These are phyloP conservation scores for Brenthis hecate DNA, from an alignment of 2,888 invertebrate genomes.

Conservation along the genomic window DNA sequence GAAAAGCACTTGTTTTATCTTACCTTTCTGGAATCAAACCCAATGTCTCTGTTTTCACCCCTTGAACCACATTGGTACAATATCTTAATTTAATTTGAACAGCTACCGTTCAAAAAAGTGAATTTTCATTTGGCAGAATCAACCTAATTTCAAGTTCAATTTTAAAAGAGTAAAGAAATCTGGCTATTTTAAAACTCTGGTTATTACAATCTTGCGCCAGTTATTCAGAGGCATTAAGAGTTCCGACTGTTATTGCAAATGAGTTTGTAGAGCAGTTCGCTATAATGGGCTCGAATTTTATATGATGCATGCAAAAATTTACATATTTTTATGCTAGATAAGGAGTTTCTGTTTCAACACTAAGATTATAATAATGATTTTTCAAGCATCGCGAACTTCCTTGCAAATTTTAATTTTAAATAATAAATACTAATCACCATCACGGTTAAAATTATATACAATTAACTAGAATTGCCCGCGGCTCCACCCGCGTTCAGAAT, in stretches of 20 bases:
- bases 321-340: constrained; percentile 13
- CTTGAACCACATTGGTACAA: not conserved
- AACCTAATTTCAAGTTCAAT: constrained; percentile 18
- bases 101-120: not conserved
- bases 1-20: no score
- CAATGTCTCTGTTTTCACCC: no score
- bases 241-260: constrained; percentile 39
- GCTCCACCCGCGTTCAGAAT: no score
- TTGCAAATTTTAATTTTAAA: no score
- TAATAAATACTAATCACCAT: no score
- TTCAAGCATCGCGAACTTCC: no score
- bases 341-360: no score
- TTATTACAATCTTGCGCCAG: constrained; percentile 26
- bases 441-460: no score
- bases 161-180: constrained; percentile 23
- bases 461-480: no score
- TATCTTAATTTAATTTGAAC: not conserved
- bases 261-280: constrained; percentile 32
- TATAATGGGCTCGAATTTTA: constrained; percentile 20
- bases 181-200: constrained; percentile 13
- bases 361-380: no score
- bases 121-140: constrained; percentile 10
- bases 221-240: constrained; percentile 25
- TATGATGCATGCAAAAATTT: constrained; percentile 24
- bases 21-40: no score